Percentiles rank a stretch among this genome's conserved stretches.
phyloP scores from a whole-genome alignment of 2,888 invertebrate species.

The Tetragonisca angustula region DNA sequence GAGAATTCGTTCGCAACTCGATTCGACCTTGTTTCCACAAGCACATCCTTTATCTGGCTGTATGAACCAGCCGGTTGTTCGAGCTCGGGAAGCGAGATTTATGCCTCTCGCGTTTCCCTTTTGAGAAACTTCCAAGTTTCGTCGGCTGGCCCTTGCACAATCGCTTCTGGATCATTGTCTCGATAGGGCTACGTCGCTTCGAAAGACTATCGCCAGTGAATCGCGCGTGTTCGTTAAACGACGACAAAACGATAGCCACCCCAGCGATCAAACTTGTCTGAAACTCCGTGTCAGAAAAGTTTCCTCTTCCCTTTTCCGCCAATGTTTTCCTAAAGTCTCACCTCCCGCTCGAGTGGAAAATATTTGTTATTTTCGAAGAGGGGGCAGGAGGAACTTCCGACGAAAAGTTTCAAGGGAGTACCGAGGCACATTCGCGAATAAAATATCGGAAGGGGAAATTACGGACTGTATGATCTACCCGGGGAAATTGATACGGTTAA shows the following conservation, averaged over 20 bases:
- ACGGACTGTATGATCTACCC: neutral
- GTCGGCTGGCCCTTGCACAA: conserved; percentile 5
- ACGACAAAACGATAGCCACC: conserved; percentile 15
- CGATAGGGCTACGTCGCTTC: neutral
- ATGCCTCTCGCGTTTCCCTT: conserved; percentile 38
- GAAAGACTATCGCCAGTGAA: neutral
- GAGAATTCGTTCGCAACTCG: conserved; percentile 29
- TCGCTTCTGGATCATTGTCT: conserved; percentile 55
- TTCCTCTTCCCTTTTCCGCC: neutral
- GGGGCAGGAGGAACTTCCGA: neutral
- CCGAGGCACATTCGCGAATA: neutral
- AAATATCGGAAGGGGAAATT: neutral
- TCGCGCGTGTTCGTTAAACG: conserved; percentile 41
- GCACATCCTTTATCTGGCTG: conserved; percentile 25
- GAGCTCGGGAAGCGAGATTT: conserved; percentile 43
- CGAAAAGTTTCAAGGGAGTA: neutral
- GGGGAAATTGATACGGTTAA: neutral
- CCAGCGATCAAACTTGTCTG: neutral
- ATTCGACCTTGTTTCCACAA: conserved; percentile 15
- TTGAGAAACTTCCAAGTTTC: conserved; percentile 43
- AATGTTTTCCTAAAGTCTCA: conserved; percentile 21
- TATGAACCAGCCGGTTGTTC: conserved; percentile 11
- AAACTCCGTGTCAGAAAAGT: neutral
- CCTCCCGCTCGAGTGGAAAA: neutral
- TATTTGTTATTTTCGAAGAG: conserved; percentile 16